Evolutionary conservation across 2,113 vertebrate species (phyloP).

Genomic region (Octodon degus): DNA sequence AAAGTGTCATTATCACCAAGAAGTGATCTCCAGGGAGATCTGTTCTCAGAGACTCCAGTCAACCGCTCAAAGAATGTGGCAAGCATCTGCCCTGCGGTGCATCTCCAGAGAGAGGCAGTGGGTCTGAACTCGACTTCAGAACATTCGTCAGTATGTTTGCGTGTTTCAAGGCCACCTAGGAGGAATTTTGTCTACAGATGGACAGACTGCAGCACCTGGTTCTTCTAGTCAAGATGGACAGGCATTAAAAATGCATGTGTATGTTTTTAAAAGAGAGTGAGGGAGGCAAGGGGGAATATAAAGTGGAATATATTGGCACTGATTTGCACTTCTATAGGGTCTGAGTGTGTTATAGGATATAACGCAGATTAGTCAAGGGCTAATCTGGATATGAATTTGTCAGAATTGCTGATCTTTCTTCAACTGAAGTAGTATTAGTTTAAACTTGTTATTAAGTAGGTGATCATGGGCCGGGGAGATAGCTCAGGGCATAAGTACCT

Average conservation of each 20-base stretch:
- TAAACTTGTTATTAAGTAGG: background rate
- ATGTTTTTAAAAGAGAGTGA: background rate
- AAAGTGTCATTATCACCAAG: conserved; percentile 68
- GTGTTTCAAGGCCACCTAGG: background rate
- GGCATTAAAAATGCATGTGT: background rate
- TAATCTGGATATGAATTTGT: background rate
- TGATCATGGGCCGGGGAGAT: background rate
- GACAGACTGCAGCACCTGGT: background rate
- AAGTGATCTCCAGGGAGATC: conserved; percentile 69
- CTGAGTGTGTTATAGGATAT: background rate
- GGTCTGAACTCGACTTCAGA: conserved; percentile 39
- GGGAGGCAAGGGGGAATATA: background rate
- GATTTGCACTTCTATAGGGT: background rate
- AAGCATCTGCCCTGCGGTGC: conserved; percentile 39
- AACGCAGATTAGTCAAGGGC: background rate
- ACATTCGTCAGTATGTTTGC: conserved; percentile 9
- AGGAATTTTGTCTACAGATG: conserved; percentile 30
- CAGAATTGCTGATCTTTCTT: background rate
- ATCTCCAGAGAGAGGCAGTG: background rate
- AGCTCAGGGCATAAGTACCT: too few species aligned
- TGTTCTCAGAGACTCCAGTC: conserved; percentile 58
- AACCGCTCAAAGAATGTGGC: conserved; percentile 67
- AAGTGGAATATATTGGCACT: background rate
- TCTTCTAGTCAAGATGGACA: background rate
- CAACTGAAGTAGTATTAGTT: background rate